Evolutionary conservation across 2,113 vertebrate species (phyloP).

Genomic region (Misgurnus mizolepis): DNA sequence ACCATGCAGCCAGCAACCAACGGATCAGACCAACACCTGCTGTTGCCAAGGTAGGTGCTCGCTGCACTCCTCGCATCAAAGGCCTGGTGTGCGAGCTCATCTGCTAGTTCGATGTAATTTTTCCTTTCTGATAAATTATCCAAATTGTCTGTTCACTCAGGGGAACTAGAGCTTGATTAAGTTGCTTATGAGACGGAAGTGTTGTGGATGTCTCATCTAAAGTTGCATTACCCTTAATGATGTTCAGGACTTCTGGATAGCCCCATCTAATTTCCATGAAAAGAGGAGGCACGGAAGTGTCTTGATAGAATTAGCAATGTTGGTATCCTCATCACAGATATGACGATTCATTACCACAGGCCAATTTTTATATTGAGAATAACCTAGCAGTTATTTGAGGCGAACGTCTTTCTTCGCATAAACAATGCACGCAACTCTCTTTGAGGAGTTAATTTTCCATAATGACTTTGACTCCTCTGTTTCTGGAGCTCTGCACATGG

Average conservation of each 20-base stretch:
- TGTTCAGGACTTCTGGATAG: neutral
- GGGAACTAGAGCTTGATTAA: slow-evolving; percentile 22
- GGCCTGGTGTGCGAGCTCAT: slow-evolving; percentile 21
- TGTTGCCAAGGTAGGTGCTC: slow-evolving; percentile 90
- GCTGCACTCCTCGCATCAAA: slow-evolving; percentile 58
- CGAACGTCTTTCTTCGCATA: neutral
- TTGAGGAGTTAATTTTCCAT: slow-evolving; percentile 72
- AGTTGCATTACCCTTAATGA: neutral
- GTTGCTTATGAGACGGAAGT: neutral
- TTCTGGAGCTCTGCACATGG: slow-evolving; percentile 71
- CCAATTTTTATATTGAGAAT: neutral
- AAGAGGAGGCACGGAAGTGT: neutral
- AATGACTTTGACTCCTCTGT: slow-evolving; percentile 73
- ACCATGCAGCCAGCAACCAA: slow-evolving; percentile 94
- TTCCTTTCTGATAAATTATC: slow-evolving; percentile 27
- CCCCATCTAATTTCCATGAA: slow-evolving; percentile 22
- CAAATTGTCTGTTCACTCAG: slow-evolving; percentile 1
- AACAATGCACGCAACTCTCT: slow-evolving; percentile 45
- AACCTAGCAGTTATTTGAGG: neutral
- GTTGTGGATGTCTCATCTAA: slow-evolving; percentile 1
- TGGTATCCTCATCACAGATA: neutral
- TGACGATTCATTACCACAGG: slow-evolving; percentile 6
- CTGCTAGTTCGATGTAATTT: slow-evolving; percentile 18
- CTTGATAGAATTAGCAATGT: slow-evolving; percentile 5
- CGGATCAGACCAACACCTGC: slow-evolving; percentile 95